Evolutionary conservation across 2,113 vertebrate species (phyloP), one percentile per base, ranked within the genome.

Genomic region (Crotalus viridis): DNA sequence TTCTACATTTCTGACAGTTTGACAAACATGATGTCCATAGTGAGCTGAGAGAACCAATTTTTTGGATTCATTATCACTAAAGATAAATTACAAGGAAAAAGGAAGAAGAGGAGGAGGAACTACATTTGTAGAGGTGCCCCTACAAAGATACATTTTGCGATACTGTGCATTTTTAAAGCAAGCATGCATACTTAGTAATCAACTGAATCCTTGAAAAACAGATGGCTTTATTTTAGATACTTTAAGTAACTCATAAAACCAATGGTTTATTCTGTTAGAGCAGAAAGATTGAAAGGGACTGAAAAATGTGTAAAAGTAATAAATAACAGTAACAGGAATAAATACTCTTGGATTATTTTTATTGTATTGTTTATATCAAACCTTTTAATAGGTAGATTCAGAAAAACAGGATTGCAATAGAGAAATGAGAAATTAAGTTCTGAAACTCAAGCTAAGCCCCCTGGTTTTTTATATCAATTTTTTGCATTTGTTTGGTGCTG

Each of bases 141-240:
- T 54, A n/a, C 15, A 88, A 55, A 55, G 87, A 28, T 88, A 88
- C 17, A 88, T 88, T 55, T 21, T 28, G 51, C n/a, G 0, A 88
- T 54, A 33, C 28, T 33, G n/a, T 15, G 51, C 51, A 54, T 88
- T 54, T 52, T 54, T n/a, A 88, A 88, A 55, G 8, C 17, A 55
- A 54, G 87, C 51, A 21, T 55, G 28, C 6, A 19, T 28, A 15
- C 4, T 88, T 88, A 33, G 28, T 54, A 54, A 88, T 88, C 17
- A n/a, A 33, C 51, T 88, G 52, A 88, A 88, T 54, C 87, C 51
- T 88, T 88, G 48, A n/a, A 88, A 88, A 88, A 88, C 26, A 88
- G 26, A 88, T 88, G 86, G 86, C 86, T 87, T 51, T 87, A n/a
- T 87, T 87, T 87, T 48, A 87, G 26, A 87, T 87, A 87, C 28